Base-by-base conservation (phyloP, 2,888 invertebrate species). In the Eupeodes latifasciatus region DNA sequence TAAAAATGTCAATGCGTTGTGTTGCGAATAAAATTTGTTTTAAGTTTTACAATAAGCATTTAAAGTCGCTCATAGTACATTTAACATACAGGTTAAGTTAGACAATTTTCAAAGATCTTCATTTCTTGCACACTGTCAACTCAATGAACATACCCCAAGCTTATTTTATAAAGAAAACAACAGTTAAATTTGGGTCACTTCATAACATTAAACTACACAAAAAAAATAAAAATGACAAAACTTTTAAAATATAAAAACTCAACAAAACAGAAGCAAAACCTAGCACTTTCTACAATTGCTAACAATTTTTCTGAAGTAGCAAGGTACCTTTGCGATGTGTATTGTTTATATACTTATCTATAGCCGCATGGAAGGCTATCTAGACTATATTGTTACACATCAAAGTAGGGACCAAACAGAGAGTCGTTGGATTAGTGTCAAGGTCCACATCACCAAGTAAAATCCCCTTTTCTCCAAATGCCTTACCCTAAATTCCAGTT, bases 401-500 rank as follows among this genome's bases (percentile, higher is more conserved):
- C 4, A 49, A n/a, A 47, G 12, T 9, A 27, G 27, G 27, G 1
- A 27, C 27, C 27, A 27, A 27, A 2, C 7, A 44, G 2, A 59
- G 14, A 27, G 57, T 34, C 27, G 27, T 75, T 40, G 34, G 51
- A 75, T 75, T 75, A 75, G 75, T 75, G 75, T 62, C 75, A 75
- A 75, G 75, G 75, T 75, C 53, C 34, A 64, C 14, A 51, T 51
- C 10, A 59, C 53, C 2, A 71, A 71, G 44, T 12, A 27, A 40
- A 57, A 40, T 40, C 40, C 53, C 34, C 40, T 72, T 72, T 44
- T 19, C n/a, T 12, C 5, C 14, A 11, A 57, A 47, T 34, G 57
- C 71, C 44, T 4, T 49, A 67, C 40, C 55, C 51, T 44, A 74
- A 67, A 49, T 71, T 55, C 83, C 76, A 34, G 66, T 83, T 87